Base-by-base conservation (phyloP, 2,888 invertebrate genomes). In the Emmelina monodactyla region DNA sequence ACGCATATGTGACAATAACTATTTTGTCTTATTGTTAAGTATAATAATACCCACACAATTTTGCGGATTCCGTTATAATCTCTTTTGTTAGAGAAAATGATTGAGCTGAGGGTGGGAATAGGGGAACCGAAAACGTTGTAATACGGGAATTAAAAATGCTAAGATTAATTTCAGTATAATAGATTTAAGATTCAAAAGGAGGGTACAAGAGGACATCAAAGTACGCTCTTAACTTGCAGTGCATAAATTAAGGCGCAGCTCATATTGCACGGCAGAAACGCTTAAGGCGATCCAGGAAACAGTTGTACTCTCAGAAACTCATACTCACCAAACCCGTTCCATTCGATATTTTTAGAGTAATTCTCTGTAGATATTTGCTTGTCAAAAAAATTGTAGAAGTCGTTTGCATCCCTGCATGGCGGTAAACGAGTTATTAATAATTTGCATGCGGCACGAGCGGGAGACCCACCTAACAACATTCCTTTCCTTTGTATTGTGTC, bases 61-160 rank as follows among this genome's bases (percentile, higher is more conserved):
- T 75, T 72, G 56, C 73, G 70, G 73, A 73, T 72, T 75, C 71
- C 64, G 72, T 64, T 71, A 73, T 75, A 78, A 79, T 78, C 78
- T 63, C 72, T 45, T 69, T 76, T 76, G 75, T 76, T 58, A 62
- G 63, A 46, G 62, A 65, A 56, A 58, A 55, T n/a, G 55, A 58
- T 55, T 47, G 40, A 49, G 43, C 46, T 39, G 51, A 57, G 62
- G 71, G 72, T 70, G 55, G n/a, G n/a, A n/a, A n/a, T n/a, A n/a
- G n/a, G n/a, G n/a, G n/a, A n/a, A n/a, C n/a, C n/a, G n/a, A n/a
- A n/a, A n/a, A n/a, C n/a, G n/a, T n/a, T n/a, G n/a, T n/a, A n/a
- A n/a, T n/a, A n/a, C n/a, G n/a, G n/a, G n/a, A n/a, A n/a, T n/a
- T n/a, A n/a, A n/a, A n/a, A n/a, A n/a, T n/a, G n/a, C n/a, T n/a